Conservation (phyloP, 2,113 vertebrate species). For the Panthera tigris region DNA sequence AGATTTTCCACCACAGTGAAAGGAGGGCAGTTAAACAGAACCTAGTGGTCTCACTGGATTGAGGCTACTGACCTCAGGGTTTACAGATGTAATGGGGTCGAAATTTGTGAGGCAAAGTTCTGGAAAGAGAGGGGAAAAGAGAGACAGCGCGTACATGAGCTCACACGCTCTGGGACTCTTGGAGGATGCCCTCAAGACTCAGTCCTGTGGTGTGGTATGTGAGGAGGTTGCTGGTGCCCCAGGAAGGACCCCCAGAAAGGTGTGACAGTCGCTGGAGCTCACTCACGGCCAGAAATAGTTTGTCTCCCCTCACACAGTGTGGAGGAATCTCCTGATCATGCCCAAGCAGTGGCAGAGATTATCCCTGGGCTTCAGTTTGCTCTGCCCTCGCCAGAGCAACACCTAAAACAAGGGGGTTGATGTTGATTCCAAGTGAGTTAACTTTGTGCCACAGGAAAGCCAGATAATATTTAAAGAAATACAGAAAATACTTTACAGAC, state of each 20-base stretch:
- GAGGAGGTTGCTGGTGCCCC: not conserved
- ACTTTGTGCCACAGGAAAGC: not conserved
- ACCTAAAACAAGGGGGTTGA: not conserved
- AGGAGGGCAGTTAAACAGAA: not conserved
- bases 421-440: not conserved
- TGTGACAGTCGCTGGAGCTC: not conserved
- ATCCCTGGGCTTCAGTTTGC: not conserved
- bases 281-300: not conserved
- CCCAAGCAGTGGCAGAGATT: not conserved
- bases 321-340: not conserved
- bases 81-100: not conserved
- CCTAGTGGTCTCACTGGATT: not conserved
- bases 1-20: not conserved
- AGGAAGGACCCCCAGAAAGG: not conserved
- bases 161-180: not conserved
- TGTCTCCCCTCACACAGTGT: not conserved
- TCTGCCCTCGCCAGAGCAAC: not conserved
- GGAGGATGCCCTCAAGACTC: too few relatives aligned
- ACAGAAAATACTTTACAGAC: not conserved
- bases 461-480: not conserved
- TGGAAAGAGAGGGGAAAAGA: not conserved
- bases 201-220: not conserved
- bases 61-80: not conserved
- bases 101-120: not conserved
- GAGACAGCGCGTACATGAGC: rapidly evolving